Evolutionary conservation across 2,113 vertebrate genomes (phyloP).

Genomic region (Panthera leo): DNA sequence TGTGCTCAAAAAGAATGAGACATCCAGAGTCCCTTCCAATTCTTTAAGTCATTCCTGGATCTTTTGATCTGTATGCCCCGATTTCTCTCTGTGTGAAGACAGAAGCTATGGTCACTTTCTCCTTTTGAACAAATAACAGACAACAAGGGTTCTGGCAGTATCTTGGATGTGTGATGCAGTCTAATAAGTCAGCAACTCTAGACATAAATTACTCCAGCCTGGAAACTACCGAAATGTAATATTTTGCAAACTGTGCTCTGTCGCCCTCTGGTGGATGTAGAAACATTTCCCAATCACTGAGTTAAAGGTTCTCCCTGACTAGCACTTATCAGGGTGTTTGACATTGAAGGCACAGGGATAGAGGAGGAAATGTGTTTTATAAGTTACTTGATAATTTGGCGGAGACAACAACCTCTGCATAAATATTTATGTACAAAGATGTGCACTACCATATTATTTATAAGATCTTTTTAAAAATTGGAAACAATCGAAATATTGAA

Average conservation of each 20-base stretch:
- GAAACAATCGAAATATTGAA: neutral
- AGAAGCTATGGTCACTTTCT: accelerated
- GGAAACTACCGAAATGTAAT: accelerated
- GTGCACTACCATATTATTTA: too few relatives aligned
- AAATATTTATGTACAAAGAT: neutral
- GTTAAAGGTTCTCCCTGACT: neutral
- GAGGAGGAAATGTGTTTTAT: neutral
- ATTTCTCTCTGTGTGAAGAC: neutral
- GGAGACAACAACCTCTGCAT: neutral
- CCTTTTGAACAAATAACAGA: neutral
- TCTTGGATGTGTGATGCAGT: neutral
- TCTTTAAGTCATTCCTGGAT: neutral
- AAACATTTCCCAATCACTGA: neutral
- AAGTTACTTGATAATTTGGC: neutral
- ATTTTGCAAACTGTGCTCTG: neutral
- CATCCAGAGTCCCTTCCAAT: neutral
- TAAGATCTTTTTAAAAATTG: neutral
- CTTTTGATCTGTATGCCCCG: neutral
- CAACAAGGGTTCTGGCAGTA: neutral
- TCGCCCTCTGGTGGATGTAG: neutral
- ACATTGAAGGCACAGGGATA: neutral
- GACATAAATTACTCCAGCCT: neutral
- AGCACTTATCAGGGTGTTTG: neutral
- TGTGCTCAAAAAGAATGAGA: neutral
- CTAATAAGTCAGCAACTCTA: neutral